phyloP scores from a whole-genome alignment of 2,113 vertebrate species.

The Urocynchramus pylzowi region DNA sequence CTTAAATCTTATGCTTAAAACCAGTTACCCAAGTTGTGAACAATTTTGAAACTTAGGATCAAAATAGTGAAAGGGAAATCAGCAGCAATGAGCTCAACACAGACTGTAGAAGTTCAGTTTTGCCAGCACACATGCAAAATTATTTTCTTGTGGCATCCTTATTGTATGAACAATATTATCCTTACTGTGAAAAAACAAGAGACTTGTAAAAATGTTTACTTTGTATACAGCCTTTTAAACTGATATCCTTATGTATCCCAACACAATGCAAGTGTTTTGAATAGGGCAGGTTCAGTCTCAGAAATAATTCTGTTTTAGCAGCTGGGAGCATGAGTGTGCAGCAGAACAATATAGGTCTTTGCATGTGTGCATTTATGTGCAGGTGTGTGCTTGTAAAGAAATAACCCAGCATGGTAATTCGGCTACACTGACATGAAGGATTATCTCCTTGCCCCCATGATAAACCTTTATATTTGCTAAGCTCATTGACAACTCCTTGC shows the following conservation, averaged over 20 bases:
- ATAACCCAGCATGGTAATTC: not conserved
- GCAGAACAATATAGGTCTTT: not conserved
- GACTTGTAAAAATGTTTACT: not conserved
- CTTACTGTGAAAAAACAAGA: not conserved
- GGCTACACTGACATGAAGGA: not conserved
- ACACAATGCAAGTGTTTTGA: not conserved
- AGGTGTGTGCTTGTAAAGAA: not conserved
- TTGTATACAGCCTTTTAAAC: not conserved
- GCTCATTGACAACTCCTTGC: not conserved
- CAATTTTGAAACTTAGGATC: not conserved
- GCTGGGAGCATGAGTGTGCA: not conserved
- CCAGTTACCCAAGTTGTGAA: not conserved
- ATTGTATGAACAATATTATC: not conserved
- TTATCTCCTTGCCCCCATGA: not conserved
- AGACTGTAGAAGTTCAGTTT: not conserved
- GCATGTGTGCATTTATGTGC: rapidly evolving
- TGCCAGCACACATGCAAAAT: not conserved
- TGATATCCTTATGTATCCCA: not conserved
- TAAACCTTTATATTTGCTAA: not conserved
- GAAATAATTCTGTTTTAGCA: not conserved
- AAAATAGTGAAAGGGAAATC: not conserved
- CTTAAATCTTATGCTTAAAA: not conserved
- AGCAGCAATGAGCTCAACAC: not conserved
- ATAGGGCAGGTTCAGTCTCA: not conserved
- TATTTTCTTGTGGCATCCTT: not conserved